A percentile compares a stretch with the other conserved stretches of the same genome.
Conservation (phyloP, 2,113 vertebrate genomes). For the Phyllostomus discolor region DNA sequence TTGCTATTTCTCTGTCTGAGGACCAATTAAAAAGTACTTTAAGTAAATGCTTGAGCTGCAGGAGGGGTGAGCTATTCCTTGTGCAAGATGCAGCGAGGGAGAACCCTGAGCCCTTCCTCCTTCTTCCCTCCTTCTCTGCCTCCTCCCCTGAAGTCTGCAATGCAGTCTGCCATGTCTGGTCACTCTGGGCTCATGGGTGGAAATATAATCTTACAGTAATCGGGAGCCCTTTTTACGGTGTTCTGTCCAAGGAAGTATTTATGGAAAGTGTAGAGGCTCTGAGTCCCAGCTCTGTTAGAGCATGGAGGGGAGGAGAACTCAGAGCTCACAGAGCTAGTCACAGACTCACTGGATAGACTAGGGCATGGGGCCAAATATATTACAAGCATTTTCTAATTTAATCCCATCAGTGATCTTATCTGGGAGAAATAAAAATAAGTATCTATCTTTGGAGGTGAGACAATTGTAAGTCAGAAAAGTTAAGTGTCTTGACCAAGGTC, state of each 20-base stretch:
- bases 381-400: background rate
- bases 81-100: background rate
- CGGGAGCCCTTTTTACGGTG: fast-evolving
- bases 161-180: background rate
- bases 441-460: background rate
- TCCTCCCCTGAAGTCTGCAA: no score
- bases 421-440: background rate
- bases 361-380: background rate
- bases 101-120: no score
- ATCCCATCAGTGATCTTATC: background rate
- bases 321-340: background rate
- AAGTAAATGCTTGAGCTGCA: background rate
- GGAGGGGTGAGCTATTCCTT: background rate
- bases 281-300: background rate
- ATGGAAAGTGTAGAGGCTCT: background rate
- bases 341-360: background rate
- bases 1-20: background rate
- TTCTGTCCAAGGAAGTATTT: background rate
- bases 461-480: background rate
- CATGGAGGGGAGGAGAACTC: background rate
- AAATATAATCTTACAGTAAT: background rate
- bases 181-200: background rate
- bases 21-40: background rate
- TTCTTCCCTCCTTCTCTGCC: no score
- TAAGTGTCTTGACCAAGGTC: background rate